Percentiles rank a stretch among this genome's conserved stretches.
Conservation (phyloP, 2,888 invertebrate genomes). For the Hofmannophila pseudospretella region DNA sequence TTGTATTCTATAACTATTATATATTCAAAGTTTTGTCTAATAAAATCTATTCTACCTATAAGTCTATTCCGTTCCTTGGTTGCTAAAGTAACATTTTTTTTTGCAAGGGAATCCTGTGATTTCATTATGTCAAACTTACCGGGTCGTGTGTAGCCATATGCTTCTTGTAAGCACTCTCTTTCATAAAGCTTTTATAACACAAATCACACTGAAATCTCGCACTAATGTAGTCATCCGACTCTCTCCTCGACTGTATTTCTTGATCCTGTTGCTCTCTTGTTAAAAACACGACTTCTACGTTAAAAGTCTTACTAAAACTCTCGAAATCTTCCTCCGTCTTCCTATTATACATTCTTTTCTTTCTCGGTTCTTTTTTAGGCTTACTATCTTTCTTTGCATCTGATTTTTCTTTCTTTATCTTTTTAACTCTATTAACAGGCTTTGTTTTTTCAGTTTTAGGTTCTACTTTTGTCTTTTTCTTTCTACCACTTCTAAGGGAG, state of each 20-base stretch:
- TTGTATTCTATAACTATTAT: too few species aligned
- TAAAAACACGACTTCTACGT: slow-evolving; percentile 6
- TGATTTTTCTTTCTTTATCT: not conserved
- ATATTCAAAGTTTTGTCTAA: too few species aligned
- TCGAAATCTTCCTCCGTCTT: slow-evolving; percentile 2
- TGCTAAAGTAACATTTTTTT: too few species aligned
- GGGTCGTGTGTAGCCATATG: slow-evolving; percentile 27
- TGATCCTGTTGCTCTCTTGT: slow-evolving; percentile 19
- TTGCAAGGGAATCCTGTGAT: not conserved
- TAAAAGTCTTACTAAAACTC: slow-evolving; percentile 2
- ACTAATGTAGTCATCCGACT: slow-evolving; percentile 19
- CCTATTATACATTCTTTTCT: slow-evolving; percentile 1
- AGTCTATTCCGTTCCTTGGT: too few species aligned
- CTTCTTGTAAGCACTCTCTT: slow-evolving; percentile 21
- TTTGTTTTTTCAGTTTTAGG: not conserved
- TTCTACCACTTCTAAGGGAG: not conserved
- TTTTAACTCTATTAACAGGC: not conserved
- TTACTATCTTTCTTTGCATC: not conserved
- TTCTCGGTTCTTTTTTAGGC: not conserved
- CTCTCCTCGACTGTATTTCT: slow-evolving; percentile 24
- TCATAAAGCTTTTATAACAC: slow-evolving; percentile 28
- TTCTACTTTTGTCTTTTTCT: not conserved
- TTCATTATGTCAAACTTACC: too few species aligned
- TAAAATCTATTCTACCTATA: too few species aligned
- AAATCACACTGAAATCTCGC: slow-evolving; percentile 25